Evolutionary conservation across 1,140 invertebrate species (phyloP).

Genomic region (Phenacoccus solenopsis): DNA sequence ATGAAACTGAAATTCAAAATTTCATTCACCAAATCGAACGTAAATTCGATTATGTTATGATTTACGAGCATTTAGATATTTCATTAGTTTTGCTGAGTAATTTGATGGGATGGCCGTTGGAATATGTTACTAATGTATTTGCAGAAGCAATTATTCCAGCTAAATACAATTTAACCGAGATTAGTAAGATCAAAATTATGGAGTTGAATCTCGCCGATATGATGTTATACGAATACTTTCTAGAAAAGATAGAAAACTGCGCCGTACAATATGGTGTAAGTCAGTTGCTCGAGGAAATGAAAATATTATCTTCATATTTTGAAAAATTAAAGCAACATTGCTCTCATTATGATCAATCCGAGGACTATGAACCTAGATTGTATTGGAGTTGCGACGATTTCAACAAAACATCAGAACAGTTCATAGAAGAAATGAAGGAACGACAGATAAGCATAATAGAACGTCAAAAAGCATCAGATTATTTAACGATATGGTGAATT

Average conservation of each 20-base stretch:
- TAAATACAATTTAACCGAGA: slow-evolving; percentile 13
- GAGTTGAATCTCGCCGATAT: slow-evolving; percentile 30
- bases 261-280: slow-evolving; percentile 29
- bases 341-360: background rate
- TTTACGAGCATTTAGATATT: slow-evolving; percentile 41
- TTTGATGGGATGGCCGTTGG: slow-evolving; percentile 37
- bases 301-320: background rate
- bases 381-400: no score
- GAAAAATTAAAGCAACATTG: background rate
- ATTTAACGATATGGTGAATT: background rate
- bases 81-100: slow-evolving; percentile 39
- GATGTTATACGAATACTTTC: slow-evolving; percentile 32
- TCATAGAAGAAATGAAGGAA: background rate
- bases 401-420: background rate
- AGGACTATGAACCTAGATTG: background rate
- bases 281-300: slow-evolving; percentile 28
- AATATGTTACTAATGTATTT: slow-evolving; percentile 35
- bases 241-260: slow-evolving; percentile 28
- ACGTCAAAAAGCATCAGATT: background rate
- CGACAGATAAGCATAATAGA: background rate
- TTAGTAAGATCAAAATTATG: slow-evolving; percentile 22
- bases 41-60: slow-evolving; percentile 39
- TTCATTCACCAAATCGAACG: slow-evolving; percentile 31
- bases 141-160: slow-evolving; percentile 28
- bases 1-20: slow-evolving; percentile 28